A percentile compares a stretch with the other conserved stretches of the same genome.
phyloP scores from a whole-genome alignment of 1,140 invertebrate genomes.

The Telenomus remus region DNA sequence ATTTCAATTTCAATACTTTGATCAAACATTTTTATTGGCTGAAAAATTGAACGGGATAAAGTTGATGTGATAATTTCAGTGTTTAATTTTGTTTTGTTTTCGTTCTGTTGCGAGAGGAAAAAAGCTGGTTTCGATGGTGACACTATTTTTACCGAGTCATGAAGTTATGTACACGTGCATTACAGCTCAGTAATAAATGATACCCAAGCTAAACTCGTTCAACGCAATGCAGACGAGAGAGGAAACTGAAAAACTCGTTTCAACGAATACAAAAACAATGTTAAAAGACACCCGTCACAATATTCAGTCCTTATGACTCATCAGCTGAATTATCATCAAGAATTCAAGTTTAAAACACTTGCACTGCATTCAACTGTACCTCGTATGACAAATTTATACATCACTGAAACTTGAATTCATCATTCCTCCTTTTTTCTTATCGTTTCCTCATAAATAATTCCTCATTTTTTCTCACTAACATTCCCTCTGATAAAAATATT shows the following conservation, averaged over 20 bases:
- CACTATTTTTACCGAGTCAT: not conserved
- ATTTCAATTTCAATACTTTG: too few species aligned
- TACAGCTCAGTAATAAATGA: constrained; percentile 3
- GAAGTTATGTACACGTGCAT: constrained; percentile 6
- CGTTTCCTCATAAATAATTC: too few species aligned
- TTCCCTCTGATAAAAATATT: too few species aligned
- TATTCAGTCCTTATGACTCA: constrained; percentile 27
- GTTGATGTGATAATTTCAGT: too few species aligned
- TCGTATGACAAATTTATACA: constrained; percentile 26
- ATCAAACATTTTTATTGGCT: too few species aligned
- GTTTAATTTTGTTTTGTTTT: too few species aligned
- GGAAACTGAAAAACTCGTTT: constrained; percentile 41
- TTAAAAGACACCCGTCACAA: constrained; percentile 38
- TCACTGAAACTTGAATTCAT: constrained; percentile 3
- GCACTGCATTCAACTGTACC: constrained; percentile 1
- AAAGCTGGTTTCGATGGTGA: not conserved
- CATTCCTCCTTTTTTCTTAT: too few species aligned
- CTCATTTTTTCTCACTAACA: too few species aligned
- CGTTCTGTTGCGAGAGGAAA: too few species aligned
- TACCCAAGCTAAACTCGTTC: not conserved
- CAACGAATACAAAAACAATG: constrained; percentile 46
- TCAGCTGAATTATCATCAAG: constrained; percentile 29
- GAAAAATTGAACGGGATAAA: too few species aligned
- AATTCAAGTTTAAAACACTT: constrained; percentile 30
- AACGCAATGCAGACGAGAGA: constrained; percentile 23